Conservation (phyloP, 2,113 vertebrate species). For the Formicarius rufipectus region DNA sequence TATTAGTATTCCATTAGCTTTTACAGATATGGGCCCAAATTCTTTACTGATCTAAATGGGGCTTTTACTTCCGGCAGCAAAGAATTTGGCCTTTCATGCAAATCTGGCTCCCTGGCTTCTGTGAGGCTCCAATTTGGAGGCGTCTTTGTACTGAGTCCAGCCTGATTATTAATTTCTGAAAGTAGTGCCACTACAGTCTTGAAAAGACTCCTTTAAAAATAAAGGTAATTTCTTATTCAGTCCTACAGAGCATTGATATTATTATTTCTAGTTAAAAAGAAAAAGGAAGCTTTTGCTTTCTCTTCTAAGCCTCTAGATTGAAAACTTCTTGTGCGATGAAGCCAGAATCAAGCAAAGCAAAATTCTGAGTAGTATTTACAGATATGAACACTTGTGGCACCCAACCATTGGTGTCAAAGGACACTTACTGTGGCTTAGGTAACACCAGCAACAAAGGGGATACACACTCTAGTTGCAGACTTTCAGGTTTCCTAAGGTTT, state of each 20-base stretch:
- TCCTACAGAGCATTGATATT: background rate
- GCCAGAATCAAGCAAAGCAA: constrained; percentile 49
- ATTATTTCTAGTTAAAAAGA: background rate
- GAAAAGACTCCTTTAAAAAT: constrained; percentile 7
- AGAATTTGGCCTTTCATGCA: background rate
- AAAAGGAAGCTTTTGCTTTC: background rate
- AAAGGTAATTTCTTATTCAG: background rate
- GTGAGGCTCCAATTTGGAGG: background rate
- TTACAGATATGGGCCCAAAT: background rate
- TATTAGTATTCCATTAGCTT: background rate
- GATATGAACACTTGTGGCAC: constrained; percentile 53
- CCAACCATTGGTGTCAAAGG: constrained; percentile 64
- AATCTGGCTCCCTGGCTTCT: background rate
- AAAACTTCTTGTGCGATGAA: constrained; percentile 49
- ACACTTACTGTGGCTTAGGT: constrained; percentile 54
- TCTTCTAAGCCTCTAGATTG: constrained; percentile 17
- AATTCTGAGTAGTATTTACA: constrained; percentile 53
- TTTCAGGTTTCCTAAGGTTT: background rate
- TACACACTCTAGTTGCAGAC: background rate
- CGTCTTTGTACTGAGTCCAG: background rate
- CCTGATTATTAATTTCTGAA: background rate
- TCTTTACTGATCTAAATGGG: background rate
- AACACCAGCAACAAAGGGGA: background rate
- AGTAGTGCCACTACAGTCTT: background rate
- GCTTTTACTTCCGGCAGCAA: background rate